A percentile compares a stretch with the other conserved stretches of the same genome.
These are phyloP conservation scores for Sigmodon hispidus DNA, from an alignment of 2,113 vertebrate species.

Conservation along the genomic window DNA sequence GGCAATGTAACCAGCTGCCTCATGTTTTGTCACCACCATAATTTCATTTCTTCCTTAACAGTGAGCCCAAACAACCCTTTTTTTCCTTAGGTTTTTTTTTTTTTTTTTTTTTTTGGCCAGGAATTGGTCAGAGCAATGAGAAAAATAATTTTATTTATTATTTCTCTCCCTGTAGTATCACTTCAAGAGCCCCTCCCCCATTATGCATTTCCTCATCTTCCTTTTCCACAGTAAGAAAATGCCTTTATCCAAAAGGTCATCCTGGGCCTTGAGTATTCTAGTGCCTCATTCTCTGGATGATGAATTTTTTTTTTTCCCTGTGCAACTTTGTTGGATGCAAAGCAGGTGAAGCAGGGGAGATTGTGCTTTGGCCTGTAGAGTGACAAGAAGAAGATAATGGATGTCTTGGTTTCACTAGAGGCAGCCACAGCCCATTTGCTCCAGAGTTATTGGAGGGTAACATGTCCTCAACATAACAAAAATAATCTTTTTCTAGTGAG, in stretches of 20 bases:
- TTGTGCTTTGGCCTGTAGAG: neutral
- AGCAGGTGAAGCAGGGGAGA: neutral
- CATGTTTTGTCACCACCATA: neutral
- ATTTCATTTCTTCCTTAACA: too few relatives aligned
- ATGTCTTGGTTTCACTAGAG: neutral
- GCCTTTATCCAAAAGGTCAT: neutral
- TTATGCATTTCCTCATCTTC: neutral
- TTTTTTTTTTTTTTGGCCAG: neutral
- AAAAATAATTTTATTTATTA: conserved; percentile 20
- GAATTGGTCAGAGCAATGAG: neutral
- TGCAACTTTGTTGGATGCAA: neutral
- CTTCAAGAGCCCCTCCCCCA: neutral
- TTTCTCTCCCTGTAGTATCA: neutral
- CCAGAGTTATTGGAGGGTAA: neutral
- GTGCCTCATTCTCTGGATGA: neutral
- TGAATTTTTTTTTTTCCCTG: neutral
- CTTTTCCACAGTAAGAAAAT: neutral
- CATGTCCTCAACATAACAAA: neutral
- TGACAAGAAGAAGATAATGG: neutral
- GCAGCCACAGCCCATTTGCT: conserved; percentile 6
- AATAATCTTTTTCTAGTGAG: neutral
- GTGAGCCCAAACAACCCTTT: neutral
- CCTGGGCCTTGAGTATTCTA: neutral
- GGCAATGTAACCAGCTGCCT: neutral
- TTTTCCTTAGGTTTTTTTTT: neutral